These are phyloP conservation scores for Ciona savignyi DNA, from an alignment of 23 tunicate species.

Conservation along the genomic window DNA sequence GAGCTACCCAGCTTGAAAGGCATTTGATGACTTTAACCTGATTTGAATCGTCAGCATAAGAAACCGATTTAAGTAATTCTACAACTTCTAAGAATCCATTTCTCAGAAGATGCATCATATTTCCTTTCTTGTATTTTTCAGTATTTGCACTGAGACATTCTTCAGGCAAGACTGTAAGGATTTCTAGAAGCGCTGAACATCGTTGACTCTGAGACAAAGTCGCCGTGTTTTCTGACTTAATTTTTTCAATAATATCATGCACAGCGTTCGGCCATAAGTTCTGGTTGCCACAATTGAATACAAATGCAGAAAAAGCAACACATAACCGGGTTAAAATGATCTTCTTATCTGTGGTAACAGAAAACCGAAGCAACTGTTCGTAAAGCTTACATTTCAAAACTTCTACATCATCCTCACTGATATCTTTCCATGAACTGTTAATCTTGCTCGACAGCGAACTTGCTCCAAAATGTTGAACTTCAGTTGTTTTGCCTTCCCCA, in stretches of 20 bases:
- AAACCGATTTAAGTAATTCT: slow-evolving; percentile 4
- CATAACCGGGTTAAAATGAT: slow-evolving; percentile 84
- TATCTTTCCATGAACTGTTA: slow-evolving; percentile 66
- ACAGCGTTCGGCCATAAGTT: slow-evolving; percentile 55
- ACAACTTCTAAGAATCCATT: slow-evolving; percentile 16
- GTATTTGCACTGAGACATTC: slow-evolving; percentile 61
- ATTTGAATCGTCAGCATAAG: not conserved
- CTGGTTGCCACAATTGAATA: slow-evolving; percentile 41
- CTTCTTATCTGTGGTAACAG: slow-evolving; percentile 14
- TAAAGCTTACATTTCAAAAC: slow-evolving; percentile 41
- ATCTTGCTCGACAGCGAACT: slow-evolving; percentile 72
- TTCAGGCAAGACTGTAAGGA: slow-evolving; percentile 82
- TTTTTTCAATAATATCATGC: slow-evolving; percentile 55
- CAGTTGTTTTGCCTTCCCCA: slow-evolving; percentile 45
- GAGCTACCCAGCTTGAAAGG: slow-evolving; percentile 68
- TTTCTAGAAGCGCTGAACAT: slow-evolving; percentile 63
- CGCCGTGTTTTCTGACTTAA: slow-evolving; percentile 6
- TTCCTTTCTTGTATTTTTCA: slow-evolving; percentile 50
- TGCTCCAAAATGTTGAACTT: slow-evolving; percentile 97
- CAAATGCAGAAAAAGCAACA: slow-evolving; percentile 82
- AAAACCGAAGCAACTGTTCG: slow-evolving; percentile 42
- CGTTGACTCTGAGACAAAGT: slow-evolving; percentile 18
- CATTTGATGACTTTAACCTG: slow-evolving; percentile 48
- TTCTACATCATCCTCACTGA: slow-evolving; percentile 40
- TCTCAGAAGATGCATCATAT: slow-evolving; percentile 30